These are phyloP conservation scores for Myotis brandtii DNA, from an alignment of 2,113 vertebrate genomes.

Conservation along the genomic window DNA sequence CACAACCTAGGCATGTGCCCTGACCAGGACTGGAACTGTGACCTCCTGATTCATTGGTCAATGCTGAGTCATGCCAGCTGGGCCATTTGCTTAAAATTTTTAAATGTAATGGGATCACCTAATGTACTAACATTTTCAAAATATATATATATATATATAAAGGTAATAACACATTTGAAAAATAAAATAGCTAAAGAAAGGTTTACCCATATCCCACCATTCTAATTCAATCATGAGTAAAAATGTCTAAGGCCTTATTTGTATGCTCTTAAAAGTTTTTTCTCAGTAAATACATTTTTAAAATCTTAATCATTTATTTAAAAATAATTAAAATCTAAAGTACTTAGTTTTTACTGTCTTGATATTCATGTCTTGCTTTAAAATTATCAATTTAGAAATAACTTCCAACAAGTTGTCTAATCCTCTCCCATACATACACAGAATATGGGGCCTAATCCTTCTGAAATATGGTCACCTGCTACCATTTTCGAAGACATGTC, in stretches of 20 bases:
- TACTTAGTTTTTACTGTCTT: background rate
- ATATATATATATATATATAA: background rate
- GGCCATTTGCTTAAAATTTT: too few relatives aligned
- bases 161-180: background rate
- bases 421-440: background rate
- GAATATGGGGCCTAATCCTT: background rate
- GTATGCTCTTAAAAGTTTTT: background rate
- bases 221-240: background rate
- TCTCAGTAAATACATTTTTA: background rate
- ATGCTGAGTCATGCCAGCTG: too few relatives aligned
- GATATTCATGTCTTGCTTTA: background rate
- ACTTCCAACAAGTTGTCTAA: background rate
- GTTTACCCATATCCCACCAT: background rate
- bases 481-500: background rate
- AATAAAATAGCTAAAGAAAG: background rate
- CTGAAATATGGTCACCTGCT: background rate
- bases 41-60: too few relatives aligned
- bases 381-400: slow-evolving; percentile 29
- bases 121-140: background rate
- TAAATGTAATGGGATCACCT: background rate
- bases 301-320: background rate
- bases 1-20: too few relatives aligned
- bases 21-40: too few relatives aligned
- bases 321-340: slow-evolving; percentile 29
- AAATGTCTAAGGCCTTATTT: background rate